These are phyloP conservation scores for Drosophila mimica DNA, from an alignment of 2,888 invertebrate species.

Conservation along the genomic window DNA sequence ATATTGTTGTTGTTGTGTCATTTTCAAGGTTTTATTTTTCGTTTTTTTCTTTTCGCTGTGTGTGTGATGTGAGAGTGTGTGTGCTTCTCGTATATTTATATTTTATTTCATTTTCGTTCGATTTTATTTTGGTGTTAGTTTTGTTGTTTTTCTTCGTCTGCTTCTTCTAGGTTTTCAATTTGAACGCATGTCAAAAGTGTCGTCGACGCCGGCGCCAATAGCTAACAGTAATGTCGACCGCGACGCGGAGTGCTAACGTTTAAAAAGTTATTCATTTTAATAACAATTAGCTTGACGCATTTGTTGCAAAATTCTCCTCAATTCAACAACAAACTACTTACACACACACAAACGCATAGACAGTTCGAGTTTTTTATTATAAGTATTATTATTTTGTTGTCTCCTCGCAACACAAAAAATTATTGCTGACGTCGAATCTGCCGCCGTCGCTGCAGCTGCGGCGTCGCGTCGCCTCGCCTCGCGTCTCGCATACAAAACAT, in stretches of 20 bases:
- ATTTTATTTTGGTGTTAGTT: conserved; percentile 47
- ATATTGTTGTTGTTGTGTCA: conserved; percentile 47
- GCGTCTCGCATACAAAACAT: conserved; percentile 52
- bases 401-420: conserved; percentile 46
- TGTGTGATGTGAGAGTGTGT: conserved; percentile 26
- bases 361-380: conserved; percentile 24
- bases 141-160: conserved; percentile 17
- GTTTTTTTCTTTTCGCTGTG: conserved; percentile 38
- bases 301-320: conserved; percentile 52
- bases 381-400: conserved; percentile 55
- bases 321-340: conserved; percentile 7
- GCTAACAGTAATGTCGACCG: conserved; percentile 24
- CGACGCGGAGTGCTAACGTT: conserved; percentile 28
- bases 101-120: conserved; percentile 60
- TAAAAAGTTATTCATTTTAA: conserved; percentile 56
- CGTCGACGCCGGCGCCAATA: conserved; percentile 18
- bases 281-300: conserved; percentile 48
- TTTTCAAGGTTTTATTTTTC: conserved; percentile 60
- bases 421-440: conserved; percentile 70
- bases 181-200: conserved; percentile 46
- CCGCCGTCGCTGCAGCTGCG: conserved; percentile 45
- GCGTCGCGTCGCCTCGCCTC: conserved; percentile 27
- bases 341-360: conserved; percentile 1
- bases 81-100: conserved; percentile 47
- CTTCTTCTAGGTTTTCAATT: conserved; percentile 23